Percentiles rank a stretch among this genome's conserved stretches.
Evolutionary conservation across 2,113 vertebrate species (phyloP).

Genomic region (Bujurquina vittata): DNA sequence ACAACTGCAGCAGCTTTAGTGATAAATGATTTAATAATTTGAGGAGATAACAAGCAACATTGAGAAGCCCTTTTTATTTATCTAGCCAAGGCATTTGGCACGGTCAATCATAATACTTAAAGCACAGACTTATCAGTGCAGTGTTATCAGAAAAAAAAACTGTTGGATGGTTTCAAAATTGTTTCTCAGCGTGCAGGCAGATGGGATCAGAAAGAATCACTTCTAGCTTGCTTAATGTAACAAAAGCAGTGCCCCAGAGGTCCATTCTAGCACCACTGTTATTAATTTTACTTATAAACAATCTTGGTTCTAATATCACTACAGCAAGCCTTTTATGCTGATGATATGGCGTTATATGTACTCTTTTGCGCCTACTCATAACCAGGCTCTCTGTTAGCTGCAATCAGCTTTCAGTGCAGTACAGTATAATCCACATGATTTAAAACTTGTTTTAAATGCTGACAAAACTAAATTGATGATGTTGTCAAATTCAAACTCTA

Average conservation of each 20-base stretch:
- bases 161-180: not conserved
- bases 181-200: not conserved
- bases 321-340: not conserved
- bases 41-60: not conserved
- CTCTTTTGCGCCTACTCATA: not conserved
- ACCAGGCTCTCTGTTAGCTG: not conserved
- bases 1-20: no score
- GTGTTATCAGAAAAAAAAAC: rapidly evolving
- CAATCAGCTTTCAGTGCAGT: no score
- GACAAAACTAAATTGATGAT: not conserved
- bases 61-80: not conserved
- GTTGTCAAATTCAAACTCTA: not conserved
- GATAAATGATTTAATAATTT: not conserved
- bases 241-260: not conserved
- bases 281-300: not conserved
- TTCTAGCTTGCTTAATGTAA: not conserved
- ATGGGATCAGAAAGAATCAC: not conserved
- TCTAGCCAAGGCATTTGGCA: not conserved
- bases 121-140: not conserved
- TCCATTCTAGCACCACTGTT: not conserved
- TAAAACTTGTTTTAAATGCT: not conserved
- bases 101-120: not conserved
- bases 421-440: no score
- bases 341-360: not conserved
- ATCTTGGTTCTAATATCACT: not conserved